These are phyloP conservation scores for Craseonycteris thonglongyai DNA, from an alignment of 2,113 vertebrate genomes.

Conservation along the genomic window DNA sequence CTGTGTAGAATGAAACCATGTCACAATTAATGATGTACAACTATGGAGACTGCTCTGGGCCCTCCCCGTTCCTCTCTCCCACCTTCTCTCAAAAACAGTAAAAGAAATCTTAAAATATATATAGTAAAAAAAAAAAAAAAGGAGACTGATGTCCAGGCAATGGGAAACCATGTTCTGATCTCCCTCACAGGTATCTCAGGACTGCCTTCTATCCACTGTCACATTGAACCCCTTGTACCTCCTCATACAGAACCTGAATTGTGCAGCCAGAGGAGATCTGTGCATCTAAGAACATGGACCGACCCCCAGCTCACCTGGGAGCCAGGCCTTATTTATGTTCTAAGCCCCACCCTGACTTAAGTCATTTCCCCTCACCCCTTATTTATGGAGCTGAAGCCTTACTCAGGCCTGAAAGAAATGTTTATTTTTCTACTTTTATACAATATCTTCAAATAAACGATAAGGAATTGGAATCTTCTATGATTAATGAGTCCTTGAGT, in stretches of 20 bases:
- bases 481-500: not conserved
- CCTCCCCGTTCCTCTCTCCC: no score
- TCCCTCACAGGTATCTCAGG: not conserved
- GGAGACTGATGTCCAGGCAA: rapidly evolving
- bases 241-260: not conserved
- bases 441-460: not conserved
- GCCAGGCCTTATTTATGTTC: not conserved
- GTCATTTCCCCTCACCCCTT: not conserved
- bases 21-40: no score
- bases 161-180: not conserved
- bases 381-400: not conserved
- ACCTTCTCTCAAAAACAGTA: no score
- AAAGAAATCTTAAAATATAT: no score
- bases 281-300: not conserved
- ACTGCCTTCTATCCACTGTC: conserved; percentile 10
- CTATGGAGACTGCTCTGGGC: no score
- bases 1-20: no score
- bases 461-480: not conserved
- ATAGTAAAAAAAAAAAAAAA: no score
- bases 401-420: not conserved
- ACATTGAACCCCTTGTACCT: conserved; percentile 28
- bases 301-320: not conserved
- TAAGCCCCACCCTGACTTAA: not conserved
- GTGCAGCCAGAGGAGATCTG: not conserved
- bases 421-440: conserved; percentile 42